Evolutionary conservation across 2,113 vertebrate genomes (phyloP), one percentile per base, ranked within the genome.

Genomic region (Oncorhynchus gorbuscha): DNA sequence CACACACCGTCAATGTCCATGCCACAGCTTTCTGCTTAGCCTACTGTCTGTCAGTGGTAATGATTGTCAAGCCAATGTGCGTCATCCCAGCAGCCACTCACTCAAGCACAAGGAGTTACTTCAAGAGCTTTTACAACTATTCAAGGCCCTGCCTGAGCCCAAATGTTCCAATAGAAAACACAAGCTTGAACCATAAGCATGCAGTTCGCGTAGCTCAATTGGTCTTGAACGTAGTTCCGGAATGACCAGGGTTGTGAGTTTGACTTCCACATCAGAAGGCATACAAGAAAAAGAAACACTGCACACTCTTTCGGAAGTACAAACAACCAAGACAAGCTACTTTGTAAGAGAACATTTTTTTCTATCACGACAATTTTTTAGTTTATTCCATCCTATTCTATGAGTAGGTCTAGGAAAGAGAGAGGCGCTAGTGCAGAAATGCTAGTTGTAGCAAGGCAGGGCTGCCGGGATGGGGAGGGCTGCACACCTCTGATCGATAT

Each of bases 81-180:
- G 51, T 55, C 67, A 32, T 32, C 18, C 6, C 67, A 69, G 67
- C 67, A 35, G 6, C 67, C 32, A 45, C 39, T 55, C 51, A 69
- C 84, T 88, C 80, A 87, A 83, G 84, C 90, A 80, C 83, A 85
- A 84, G 83, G 76, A 81, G 83, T 85, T 85, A 79, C 83, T 87
- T 71, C 20, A 80, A 90, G 88, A 87, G 88, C 84, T 88, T 88
- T 87, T 90, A 88, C 84, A 89, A 89, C 89, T 90, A 90, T 89
- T 88, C 85, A 86, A 89, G 86, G 83, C 86, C 51, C 84, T 84
- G 83, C 86, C 83, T 76, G 81, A 86, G 87, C 86, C 86, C 83
- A 89, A 89, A 90, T 84, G 86, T 83, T 90, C 87, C 78, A 83
- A 85, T 5, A 79, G 87, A 76, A 86, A 89, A 91, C 14, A 55